Percentiles rank a stretch among this genome's conserved stretches.
Evolutionary conservation across 2,888 invertebrate species (phyloP).

Genomic region (Drosophila tanythrix): DNA sequence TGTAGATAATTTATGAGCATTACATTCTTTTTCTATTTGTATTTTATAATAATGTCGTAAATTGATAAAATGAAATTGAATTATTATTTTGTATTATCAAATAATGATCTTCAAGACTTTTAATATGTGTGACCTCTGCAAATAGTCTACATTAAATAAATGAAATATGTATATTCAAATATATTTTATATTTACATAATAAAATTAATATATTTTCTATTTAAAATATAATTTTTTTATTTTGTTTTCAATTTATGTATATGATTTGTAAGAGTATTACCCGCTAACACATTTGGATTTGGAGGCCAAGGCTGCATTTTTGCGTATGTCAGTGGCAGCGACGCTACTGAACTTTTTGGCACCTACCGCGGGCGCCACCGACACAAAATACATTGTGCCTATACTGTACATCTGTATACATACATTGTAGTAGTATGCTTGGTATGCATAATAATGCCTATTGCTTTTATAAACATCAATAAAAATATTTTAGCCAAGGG

Average conservation of each 20-base stretch:
- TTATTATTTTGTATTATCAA: not conserved
- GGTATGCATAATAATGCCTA: constrained; percentile 44
- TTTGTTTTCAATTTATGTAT: not conserved
- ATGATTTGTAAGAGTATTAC: constrained; percentile 7
- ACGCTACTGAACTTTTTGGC: constrained; percentile 65
- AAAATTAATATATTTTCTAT: too few species aligned
- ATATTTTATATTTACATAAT: too few species aligned
- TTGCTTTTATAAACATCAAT: constrained; percentile 31
- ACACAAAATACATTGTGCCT: constrained; percentile 11
- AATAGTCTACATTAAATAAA: not conserved
- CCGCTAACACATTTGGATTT: constrained; percentile 47
- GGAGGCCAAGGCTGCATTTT: constrained; percentile 70
- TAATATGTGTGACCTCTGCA: not conserved
- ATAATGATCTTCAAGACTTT: not conserved
- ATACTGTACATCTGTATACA: constrained; percentile 3
- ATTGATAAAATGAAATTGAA: not conserved
- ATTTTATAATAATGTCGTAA: too few species aligned
- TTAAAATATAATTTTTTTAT: not conserved
- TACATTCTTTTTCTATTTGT: too few species aligned
- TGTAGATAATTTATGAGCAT: not conserved
- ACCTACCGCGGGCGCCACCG: constrained; percentile 54
- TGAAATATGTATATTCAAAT: not conserved
- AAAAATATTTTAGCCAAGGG: constrained; percentile 24
- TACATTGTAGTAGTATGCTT: not conserved
- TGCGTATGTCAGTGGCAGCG: constrained; percentile 38